Evolutionary conservation across 1,140 invertebrate species (phyloP).

Genomic region (Pogonus chalceus): DNA sequence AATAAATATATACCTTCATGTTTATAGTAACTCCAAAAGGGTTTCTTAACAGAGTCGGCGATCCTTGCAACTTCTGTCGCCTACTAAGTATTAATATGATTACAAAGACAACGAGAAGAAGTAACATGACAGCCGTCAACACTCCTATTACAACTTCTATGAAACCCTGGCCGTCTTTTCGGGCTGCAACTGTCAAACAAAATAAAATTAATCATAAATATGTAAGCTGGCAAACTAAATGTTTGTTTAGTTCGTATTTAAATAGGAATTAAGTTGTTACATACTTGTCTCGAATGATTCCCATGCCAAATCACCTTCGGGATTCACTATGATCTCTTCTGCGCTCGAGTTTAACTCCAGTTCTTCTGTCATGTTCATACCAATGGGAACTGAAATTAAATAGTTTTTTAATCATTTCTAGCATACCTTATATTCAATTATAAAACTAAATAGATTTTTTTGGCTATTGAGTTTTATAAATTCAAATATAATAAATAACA

Average conservation of each 20-base stretch:
- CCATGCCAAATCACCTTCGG: conserved; percentile 43
- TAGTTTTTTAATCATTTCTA: conserved; percentile 4
- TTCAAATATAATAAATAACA: no score
- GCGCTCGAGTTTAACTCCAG: conserved; percentile 39
- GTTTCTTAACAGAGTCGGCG: conserved; percentile 50
- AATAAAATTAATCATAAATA: conserved; percentile 14
- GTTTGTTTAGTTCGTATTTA: background rate
- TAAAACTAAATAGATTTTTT: no score
- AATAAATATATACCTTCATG: conserved; percentile 63
- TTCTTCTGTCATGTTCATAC: conserved; percentile 52
- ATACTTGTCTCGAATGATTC: conserved; percentile 49
- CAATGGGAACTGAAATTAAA: conserved; percentile 36
- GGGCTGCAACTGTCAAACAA: conserved; percentile 43
- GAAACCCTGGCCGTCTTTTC: conserved; percentile 50
- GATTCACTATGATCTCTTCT: conserved; percentile 43
- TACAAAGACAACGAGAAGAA: conserved; percentile 53
- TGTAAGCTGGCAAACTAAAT: background rate
- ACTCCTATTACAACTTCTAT: conserved; percentile 64
- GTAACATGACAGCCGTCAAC: conserved; percentile 58
- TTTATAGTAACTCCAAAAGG: conserved; percentile 56
- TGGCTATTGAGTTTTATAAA: no score
- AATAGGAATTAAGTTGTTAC: conserved; percentile 9
- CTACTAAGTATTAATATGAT: conserved; percentile 56
- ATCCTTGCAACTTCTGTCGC: conserved; percentile 52
- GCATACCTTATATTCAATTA: conserved; percentile 19